Base-by-base conservation (phyloP, 1,140 invertebrate genomes). In the Gryllus bimaculatus region DNA sequence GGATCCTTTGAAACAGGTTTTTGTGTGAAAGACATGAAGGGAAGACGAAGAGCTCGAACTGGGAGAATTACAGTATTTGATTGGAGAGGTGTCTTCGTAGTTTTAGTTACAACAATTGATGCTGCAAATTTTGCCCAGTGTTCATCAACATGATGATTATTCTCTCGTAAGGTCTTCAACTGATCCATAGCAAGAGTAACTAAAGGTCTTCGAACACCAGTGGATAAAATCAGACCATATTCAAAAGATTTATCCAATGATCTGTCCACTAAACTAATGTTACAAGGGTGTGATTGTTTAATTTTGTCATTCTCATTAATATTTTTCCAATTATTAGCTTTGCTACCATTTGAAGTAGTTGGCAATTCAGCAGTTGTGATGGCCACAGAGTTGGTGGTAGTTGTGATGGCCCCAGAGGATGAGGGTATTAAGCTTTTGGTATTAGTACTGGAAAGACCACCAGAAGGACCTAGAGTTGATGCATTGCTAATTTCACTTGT, bases 61-160 rank as follows among this genome's bases (percentile, higher is more conserved):
- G 74, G 78, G 47, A 79, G 47, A n/a, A 48, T 74, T 21, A 74
- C 47, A 48, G 21, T 74, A 74, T 75, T 20, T 49, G 20, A 8
- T 21, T n/a, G 13, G 10, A 12, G 10, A 49, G 8, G 47, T 48
- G 20, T 20, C 7, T 20, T 12, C 8, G 26, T 74, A 26, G 26
- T 7, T 21, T 74, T 74, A 1, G 78, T 81, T 0, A 86, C 79
- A 39, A 83, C 83, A 39, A 39, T 39, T 47, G 83, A 83, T 54
- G 85, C 80, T 73, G 86, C 85, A 82, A 86, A 87, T 48, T 85
- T 81, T 18, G 84, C 82, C 82, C 84, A 83, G 10, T 84, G 79
- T 48, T 82, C 78, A 39, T 81, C 82, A 47, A 87, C 82, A 10
- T 81, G 66, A 26, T 78, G 80, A 21, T 82, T 80, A 48, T 83